A percentile compares a stretch with the other conserved stretches of the same genome.
Evolutionary conservation across 2,113 vertebrate genomes (phyloP).

Genomic region (Tenrec ecaudatus): DNA sequence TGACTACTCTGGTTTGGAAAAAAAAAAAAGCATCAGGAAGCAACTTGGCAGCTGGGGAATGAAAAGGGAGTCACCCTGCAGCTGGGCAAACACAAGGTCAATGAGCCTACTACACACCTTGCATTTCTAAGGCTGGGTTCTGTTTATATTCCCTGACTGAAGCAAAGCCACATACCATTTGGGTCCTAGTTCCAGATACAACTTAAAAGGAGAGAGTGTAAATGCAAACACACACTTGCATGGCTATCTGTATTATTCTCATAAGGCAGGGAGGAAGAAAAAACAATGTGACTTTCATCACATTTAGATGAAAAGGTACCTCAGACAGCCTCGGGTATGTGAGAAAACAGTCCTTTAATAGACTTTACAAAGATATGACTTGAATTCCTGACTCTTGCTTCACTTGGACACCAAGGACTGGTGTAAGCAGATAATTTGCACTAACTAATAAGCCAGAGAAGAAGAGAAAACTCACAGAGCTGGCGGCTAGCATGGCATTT

Average conservation of each 20-base stretch:
- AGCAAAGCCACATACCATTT: slow-evolving; percentile 60
- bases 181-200: slow-evolving; percentile 52
- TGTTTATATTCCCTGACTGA: slow-evolving; percentile 62
- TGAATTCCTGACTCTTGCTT: not conserved
- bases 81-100: slow-evolving; percentile 78
- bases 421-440: not conserved
- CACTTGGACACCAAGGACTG: not conserved
- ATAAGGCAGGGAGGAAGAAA: slow-evolving; percentile 43
- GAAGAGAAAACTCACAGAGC: not conserved
- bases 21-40: slow-evolving; percentile 66
- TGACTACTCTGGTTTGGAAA: slow-evolving; percentile 65
- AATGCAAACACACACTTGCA: not conserved
- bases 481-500: not conserved
- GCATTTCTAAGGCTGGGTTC: slow-evolving; percentile 62
- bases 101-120: slow-evolving; percentile 45
- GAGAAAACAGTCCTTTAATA: slow-evolving; percentile 48
- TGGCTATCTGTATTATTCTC: slow-evolving; percentile 15
- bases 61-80: slow-evolving; percentile 70
- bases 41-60: slow-evolving; percentile 64
- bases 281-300: not conserved
- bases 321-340: not conserved
- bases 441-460: not conserved
- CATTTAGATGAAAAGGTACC: not conserved
- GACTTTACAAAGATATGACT: not conserved
- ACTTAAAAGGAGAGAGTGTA: slow-evolving; percentile 44